phyloP scores from a whole-genome alignment of 1,140 invertebrate genomes.

The Drosophila santomea region DNA sequence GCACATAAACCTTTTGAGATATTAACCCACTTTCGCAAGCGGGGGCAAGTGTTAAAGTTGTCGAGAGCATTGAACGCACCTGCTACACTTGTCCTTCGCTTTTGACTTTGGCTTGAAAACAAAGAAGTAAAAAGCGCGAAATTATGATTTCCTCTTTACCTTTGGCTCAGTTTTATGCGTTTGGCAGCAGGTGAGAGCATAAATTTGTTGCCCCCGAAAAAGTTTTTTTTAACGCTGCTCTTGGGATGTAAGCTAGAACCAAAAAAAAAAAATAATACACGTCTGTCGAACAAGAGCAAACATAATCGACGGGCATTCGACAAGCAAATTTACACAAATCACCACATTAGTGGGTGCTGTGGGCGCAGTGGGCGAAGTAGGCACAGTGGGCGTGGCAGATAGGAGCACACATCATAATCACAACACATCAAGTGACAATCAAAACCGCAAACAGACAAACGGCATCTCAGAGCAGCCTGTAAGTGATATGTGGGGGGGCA shows the following conservation, averaged over 20 bases:
- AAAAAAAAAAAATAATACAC: constrained; percentile 2
- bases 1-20: constrained; percentile 8
- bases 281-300: constrained; percentile 57
- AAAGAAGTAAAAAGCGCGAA: constrained; percentile 43
- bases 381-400: constrained; percentile 19
- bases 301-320: constrained; percentile 74
- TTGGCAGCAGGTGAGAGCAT: constrained; percentile 48
- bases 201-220: constrained; percentile 22
- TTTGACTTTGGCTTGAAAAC: constrained; percentile 56
- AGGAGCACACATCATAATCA: constrained; percentile 67
- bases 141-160: constrained; percentile 29
- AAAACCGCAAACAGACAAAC: constrained; percentile 82
- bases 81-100: constrained; percentile 45
- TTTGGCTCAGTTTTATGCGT: constrained; percentile 41
- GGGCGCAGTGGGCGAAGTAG: constrained; percentile 25
- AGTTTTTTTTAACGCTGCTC: not conserved
- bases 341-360: constrained; percentile 58
- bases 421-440: constrained; percentile 83
- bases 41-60: constrained; percentile 71
- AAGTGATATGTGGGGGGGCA: constrained; percentile 55
- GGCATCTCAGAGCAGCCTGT: constrained; percentile 65
- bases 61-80: constrained; percentile 67
- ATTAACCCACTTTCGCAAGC: constrained; percentile 5
- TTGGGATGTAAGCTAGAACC: too few species aligned
- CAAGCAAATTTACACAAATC: constrained; percentile 81